These are phyloP conservation scores for Catalaphyllia jardinei DNA, from an alignment of 64 coral and sea anemone species.

Conservation along the genomic window DNA sequence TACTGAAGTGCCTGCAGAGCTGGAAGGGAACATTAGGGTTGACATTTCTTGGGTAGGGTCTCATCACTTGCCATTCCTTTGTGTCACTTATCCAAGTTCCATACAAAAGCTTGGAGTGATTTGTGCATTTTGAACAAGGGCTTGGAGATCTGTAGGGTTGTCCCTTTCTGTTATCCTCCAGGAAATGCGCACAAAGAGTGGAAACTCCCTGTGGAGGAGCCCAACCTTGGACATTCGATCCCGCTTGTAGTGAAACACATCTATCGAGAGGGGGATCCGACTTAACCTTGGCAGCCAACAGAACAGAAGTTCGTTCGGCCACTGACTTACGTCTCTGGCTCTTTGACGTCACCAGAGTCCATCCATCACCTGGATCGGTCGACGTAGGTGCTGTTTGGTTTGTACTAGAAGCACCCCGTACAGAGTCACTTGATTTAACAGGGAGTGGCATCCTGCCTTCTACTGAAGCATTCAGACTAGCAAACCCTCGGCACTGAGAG, in stretches of 20 bases:
- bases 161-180: neutral
- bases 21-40: neutral
- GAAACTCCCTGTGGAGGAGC: neutral
- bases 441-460: neutral
- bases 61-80: constrained; percentile 27
- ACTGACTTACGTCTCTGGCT: neutral
- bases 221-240: neutral
- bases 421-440: neutral
- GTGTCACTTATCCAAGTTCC: neutral
- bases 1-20: neutral
- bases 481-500: no score
- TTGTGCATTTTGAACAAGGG: neutral
- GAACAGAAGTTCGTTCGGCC: neutral
- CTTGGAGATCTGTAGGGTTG: neutral
- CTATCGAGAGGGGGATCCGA: no score
- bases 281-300: neutral
- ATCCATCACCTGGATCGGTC: neutral
- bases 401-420: neutral
- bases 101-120: neutral
- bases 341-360: neutral
- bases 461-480: neutral
- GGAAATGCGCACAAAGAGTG: neutral
- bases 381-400: neutral
- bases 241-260: neutral
- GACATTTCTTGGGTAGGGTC: neutral